Percentiles rank a stretch among this genome's conserved stretches.
phyloP scores from a whole-genome alignment of 2,113 vertebrate genomes.

The Aleadryas rufinucha region DNA sequence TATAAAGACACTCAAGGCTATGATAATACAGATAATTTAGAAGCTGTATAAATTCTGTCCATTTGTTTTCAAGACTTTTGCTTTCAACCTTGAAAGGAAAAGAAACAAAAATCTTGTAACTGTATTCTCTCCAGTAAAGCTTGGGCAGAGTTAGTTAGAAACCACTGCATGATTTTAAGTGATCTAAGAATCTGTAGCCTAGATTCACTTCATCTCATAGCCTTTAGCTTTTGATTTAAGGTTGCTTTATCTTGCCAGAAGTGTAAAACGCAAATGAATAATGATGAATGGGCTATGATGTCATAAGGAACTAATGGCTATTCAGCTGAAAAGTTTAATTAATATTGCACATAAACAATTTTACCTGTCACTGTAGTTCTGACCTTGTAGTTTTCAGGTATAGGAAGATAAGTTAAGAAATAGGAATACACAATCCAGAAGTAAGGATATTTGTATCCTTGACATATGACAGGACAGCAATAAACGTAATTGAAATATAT shows the following conservation, averaged over 20 bases:
- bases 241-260: neutral
- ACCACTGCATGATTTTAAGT: neutral
- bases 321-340: conserved; percentile 34
- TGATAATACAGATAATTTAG: neutral
- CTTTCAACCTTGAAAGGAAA: neutral
- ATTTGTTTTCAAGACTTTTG: neutral
- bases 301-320: conserved; percentile 1
- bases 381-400: conserved; percentile 19
- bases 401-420: conserved; percentile 23
- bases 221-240: conserved; percentile 30
- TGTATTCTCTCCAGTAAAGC: neutral
- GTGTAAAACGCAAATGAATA: neutral
- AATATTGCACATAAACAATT: neutral
- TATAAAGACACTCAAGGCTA: neutral
- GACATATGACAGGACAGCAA: neutral
- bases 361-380: neutral
- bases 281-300: neutral
- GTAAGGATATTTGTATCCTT: conserved; percentile 13
- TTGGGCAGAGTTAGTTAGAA: neutral
- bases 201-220: neutral
- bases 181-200: neutral
- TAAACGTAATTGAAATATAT: conserved; percentile 34
- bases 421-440: neutral
- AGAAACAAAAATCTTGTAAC: neutral
- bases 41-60: neutral